phyloP scores from a whole-genome alignment of 2,797 vertebrate genomes.

The Myoxocephalus aenaeus region DNA sequence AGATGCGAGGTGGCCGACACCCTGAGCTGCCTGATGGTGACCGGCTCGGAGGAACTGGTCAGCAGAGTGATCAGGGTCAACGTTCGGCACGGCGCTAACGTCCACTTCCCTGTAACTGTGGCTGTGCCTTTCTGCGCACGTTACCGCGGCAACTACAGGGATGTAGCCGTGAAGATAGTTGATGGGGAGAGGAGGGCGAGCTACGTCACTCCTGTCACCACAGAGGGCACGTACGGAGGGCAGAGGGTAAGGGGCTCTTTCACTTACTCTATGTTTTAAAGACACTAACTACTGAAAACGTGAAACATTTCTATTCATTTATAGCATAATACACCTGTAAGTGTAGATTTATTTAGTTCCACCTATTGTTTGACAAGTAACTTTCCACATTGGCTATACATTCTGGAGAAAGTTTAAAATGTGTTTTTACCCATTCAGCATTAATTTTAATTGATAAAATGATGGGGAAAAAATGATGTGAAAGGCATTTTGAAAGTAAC shows the following conservation, averaged over 20 bases:
- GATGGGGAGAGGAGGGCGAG: conserved; percentile 80
- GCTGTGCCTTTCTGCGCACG: conserved; percentile 84
- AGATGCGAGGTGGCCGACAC: conserved; percentile 81
- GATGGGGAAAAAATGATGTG: background rate
- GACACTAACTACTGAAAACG: too few relatives aligned
- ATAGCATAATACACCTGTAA: background rate
- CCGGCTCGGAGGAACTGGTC: conserved; percentile 88
- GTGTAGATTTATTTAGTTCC: background rate
- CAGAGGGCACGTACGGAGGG: conserved; percentile 81
- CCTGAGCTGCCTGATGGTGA: conserved; percentile 86
- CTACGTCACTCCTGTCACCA: conserved; percentile 85
- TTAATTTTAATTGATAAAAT: background rate
- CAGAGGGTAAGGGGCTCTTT: conserved; percentile 76
- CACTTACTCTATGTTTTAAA: background rate
- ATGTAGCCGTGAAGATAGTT: conserved; percentile 87
- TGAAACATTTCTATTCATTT: background rate
- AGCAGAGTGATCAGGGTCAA: conserved; percentile 87
- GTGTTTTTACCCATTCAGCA: background rate
- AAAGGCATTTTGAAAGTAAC: background rate
- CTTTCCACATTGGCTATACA: background rate
- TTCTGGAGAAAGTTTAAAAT: background rate
- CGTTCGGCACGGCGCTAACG: conserved; percentile 57
- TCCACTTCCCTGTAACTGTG: conserved; percentile 84
- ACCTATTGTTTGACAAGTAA: background rate
- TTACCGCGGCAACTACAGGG: conserved; percentile 86